These are phyloP conservation scores for Ophion ellenae DNA, from an alignment of 2,888 invertebrate species.

Conservation along the genomic window DNA sequence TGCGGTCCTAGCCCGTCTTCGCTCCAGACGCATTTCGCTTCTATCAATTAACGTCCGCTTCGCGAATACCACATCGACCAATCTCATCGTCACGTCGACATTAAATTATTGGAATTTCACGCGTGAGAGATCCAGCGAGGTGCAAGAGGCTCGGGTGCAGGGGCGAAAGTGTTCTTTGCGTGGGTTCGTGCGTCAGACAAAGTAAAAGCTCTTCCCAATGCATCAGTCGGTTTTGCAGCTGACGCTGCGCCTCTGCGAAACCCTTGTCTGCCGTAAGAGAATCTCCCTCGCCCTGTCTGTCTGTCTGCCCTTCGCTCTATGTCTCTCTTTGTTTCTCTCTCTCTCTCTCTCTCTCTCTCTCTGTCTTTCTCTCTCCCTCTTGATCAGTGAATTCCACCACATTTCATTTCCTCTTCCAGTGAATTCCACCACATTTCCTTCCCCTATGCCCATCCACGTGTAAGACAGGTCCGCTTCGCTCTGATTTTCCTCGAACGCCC, in stretches of 20 bases:
- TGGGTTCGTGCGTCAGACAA: conserved; percentile 13
- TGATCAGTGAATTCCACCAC: conserved; percentile 7
- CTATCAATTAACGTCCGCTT: conserved; percentile 70
- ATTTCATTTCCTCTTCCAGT: background rate
- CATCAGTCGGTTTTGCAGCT: conserved; percentile 11
- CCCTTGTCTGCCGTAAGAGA: conserved; percentile 21
- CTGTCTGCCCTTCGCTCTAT: background rate
- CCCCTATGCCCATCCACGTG: conserved; percentile 16
- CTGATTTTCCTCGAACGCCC: conserved; percentile 10
- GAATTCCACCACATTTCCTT: conserved; percentile 1
- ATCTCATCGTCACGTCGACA: conserved; percentile 68
- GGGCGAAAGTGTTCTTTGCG: background rate
- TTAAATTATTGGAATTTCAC: conserved; percentile 74
- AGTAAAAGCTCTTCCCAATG: conserved; percentile 34
- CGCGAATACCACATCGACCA: conserved; percentile 62
- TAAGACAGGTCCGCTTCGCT: conserved; percentile 12
- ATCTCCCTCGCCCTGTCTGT: background rate
- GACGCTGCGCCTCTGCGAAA: background rate
- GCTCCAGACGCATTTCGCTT: conserved; percentile 46
- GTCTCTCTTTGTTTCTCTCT: background rate
- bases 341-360: background rate
- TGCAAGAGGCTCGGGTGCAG: background rate
- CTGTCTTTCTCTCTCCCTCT: background rate
- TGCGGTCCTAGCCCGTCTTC: conserved; percentile 34
- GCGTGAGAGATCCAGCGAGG: conserved; percentile 23